Base-by-base conservation (phyloP, 2,797 vertebrate species). In the Acanthurus lineatus region DNA sequence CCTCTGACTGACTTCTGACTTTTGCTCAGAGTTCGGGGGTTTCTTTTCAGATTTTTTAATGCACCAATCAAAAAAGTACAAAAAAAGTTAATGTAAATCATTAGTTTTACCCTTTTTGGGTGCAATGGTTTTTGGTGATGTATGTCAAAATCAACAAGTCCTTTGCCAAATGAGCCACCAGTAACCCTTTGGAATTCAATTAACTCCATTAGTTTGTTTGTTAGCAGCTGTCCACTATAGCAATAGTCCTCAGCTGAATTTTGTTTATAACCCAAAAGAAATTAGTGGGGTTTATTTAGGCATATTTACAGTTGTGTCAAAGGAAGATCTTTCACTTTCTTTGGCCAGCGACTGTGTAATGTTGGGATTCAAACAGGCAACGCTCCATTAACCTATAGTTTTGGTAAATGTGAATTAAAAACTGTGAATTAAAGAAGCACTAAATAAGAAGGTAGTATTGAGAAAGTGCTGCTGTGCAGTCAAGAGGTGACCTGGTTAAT, bases 391-490 rank as follows among this genome's bases (percentile, higher is more conserved):
- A n/a, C n/a, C n/a, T n/a, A n/a, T n/a, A n/a, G n/a, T n/a, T n/a
- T n/a, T n/a, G n/a, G n/a, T n/a, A n/a, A n/a, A n/a, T n/a, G n/a
- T n/a, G n/a, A n/a, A n/a, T n/a, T n/a, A n/a, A n/a, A n/a, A n/a
- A n/a, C n/a, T n/a, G n/a, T 32, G 45, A 57, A 72, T 22, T 51
- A 14, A 57, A 45, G 28, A 59, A 49, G 20, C 6, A 2, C 17
- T 61, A 69, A 51, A 84, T 84, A 69, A 82, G 53, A 20, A 35
- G 54, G 42, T 8, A 38, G 38, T 35, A 0, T 61, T 76, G 45
- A 53, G 11, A 65, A 70, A 58, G 32, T 15, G 22, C 68, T 40
- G 72, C 56, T 52, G 40, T 19, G 62, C 44, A 58, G 32, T 56
- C 42, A 60, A 52, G 63, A 79, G n/a, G 48, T 60, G n/a, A 53